Percentiles rank a stretch among this genome's conserved stretches.
Evolutionary conservation across 1,140 invertebrate genomes (phyloP).

Genomic region (Plodia interpunctella): DNA sequence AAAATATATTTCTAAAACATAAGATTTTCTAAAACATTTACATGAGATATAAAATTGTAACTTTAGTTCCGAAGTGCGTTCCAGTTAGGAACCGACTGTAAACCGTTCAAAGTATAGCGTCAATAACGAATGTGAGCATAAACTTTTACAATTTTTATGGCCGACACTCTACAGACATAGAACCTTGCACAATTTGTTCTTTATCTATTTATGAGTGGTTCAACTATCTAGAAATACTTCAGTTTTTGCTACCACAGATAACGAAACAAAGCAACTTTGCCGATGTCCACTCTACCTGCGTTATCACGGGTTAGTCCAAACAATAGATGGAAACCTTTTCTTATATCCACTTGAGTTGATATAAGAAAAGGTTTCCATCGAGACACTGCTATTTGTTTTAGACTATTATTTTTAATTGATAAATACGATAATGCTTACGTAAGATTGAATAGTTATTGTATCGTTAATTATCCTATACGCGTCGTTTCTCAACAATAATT

Average conservation of each 20-base stretch:
- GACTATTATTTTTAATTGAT: neutral
- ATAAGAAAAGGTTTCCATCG: no score
- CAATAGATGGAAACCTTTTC: neutral
- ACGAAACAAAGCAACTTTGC: neutral
- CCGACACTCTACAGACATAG: neutral
- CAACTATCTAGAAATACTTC: neutral
- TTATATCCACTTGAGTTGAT: neutral
- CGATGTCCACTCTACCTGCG: conserved; percentile 3
- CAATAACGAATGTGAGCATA: neutral
- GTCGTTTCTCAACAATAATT: neutral
- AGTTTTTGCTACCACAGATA: neutral
- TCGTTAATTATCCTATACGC: no score
- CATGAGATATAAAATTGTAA: no score
- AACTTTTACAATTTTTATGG: neutral
- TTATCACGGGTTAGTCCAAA: neutral
- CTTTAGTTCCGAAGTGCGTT: no score
- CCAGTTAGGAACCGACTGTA: no score
- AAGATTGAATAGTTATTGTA: no score
- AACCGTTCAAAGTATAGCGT: no score
- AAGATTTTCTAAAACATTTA: no score
- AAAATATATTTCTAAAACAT: no score
- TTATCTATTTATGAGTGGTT: neutral
- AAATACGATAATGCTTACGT: no score
- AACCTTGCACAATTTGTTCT: neutral
- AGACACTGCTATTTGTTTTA: no score